These are phyloP conservation scores for Corbicula japonica DNA, from an alignment of 2,888 invertebrate genomes.

Conservation along the genomic window DNA sequence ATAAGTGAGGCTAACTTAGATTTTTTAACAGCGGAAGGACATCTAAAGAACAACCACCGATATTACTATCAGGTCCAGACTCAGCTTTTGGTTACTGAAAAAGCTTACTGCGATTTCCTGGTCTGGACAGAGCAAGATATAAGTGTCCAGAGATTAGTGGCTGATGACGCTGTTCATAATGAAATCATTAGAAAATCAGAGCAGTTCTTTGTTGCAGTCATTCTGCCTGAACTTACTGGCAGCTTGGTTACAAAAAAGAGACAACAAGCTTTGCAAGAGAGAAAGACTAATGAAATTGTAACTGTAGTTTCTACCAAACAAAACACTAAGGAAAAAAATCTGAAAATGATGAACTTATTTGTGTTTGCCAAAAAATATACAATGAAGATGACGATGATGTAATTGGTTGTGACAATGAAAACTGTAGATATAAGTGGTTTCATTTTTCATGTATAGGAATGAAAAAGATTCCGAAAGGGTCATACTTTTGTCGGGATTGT, in stretches of 20 bases:
- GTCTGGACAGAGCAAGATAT: constrained; percentile 12
- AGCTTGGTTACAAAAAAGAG: not conserved
- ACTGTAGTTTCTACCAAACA: no score
- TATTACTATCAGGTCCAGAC: constrained; percentile 24
- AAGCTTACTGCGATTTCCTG: constrained; percentile 21
- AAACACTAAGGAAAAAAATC: no score
- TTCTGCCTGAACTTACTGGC: constrained; percentile 11
- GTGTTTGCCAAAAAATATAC: no score
- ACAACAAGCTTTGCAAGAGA: no score
- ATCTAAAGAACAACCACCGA: constrained; percentile 5
- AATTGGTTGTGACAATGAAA: no score
- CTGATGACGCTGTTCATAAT: not conserved
- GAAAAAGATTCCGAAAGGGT: no score
- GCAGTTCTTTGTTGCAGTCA: not conserved
- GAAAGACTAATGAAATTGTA: no score
- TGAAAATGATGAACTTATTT: no score
- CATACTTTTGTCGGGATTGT: no score
- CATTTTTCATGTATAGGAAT: no score
- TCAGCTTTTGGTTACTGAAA: constrained; percentile 11
- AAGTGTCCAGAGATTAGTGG: not conserved
- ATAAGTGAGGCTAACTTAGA: not conserved
- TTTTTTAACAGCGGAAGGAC: not conserved
- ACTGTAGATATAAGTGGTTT: no score
- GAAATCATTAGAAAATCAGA: constrained; percentile 1
- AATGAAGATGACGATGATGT: no score